phyloP scores from a whole-genome alignment of 1,140 invertebrate genomes.

The Harlomillsia oculata region DNA sequence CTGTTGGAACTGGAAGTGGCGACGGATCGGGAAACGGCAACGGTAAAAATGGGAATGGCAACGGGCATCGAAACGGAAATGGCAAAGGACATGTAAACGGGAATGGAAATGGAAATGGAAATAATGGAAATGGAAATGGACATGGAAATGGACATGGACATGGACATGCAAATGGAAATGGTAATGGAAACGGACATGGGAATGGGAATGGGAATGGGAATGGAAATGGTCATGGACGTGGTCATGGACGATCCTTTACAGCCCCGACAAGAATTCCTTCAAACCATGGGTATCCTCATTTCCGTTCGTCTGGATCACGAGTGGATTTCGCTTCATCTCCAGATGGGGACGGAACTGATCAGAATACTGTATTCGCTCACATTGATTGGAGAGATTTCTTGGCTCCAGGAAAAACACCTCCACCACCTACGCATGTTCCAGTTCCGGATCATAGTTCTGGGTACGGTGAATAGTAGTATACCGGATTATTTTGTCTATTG shows the following conservation, averaged over 20 bases:
- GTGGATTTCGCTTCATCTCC: not conserved
- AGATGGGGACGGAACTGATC: not conserved
- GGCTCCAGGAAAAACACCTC: slow-evolving; percentile 28
- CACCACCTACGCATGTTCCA: slow-evolving; percentile 23
- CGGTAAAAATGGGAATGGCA: no score
- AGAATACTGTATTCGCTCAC: slow-evolving; percentile 30
- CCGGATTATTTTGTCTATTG: not conserved
- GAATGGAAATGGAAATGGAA: no score
- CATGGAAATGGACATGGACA: no score
- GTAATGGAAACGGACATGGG: no score
- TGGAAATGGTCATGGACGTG: not conserved
- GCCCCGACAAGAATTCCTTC: not conserved
- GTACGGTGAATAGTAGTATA: not conserved
- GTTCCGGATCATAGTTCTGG: slow-evolving; percentile 2
- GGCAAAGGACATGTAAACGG: no score
- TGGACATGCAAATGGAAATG: no score
- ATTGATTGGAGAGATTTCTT: slow-evolving; percentile 34
- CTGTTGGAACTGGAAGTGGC: not conserved
- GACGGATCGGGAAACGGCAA: no score
- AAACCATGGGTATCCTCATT: not conserved
- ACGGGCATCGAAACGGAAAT: no score
- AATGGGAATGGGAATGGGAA: not conserved
- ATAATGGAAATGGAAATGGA: no score
- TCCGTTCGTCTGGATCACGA: not conserved
- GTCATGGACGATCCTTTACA: not conserved